phyloP scores from a whole-genome alignment of 2,888 invertebrate species.

The Allolobophora icterica region DNA sequence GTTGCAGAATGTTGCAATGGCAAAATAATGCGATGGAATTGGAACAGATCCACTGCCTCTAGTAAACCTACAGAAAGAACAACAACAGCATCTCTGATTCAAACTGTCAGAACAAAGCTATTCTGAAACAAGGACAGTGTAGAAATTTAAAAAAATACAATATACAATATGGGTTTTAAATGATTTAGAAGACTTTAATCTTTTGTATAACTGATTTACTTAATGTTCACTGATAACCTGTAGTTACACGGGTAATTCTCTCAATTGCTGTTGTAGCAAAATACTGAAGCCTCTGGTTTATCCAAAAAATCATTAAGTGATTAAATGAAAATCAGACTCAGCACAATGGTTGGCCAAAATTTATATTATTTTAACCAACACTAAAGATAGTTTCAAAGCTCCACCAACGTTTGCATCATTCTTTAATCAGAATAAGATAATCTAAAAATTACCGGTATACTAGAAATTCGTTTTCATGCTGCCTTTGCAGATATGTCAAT shows the following conservation, averaged over 20 bases:
- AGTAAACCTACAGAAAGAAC: slow-evolving; percentile 29
- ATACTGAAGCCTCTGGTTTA: neutral
- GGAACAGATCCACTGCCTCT: slow-evolving; percentile 45
- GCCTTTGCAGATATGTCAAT: no score
- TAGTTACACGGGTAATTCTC: neutral
- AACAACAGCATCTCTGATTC: neutral
- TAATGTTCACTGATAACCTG: neutral
- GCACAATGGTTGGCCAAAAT: no score
- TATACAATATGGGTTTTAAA: neutral
- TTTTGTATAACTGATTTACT: neutral
- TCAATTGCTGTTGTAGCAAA: neutral
- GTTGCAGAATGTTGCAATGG: slow-evolving; percentile 51
- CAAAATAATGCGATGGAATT: slow-evolving; percentile 56
- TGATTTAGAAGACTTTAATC: neutral
- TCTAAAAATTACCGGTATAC: no score
- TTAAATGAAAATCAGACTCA: neutral
- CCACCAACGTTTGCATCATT: no score
- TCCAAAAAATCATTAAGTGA: neutral
- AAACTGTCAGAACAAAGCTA: neutral
- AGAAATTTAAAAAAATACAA: neutral
- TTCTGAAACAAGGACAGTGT: neutral
- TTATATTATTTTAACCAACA: no score
- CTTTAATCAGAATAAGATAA: no score
- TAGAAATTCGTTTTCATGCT: no score
- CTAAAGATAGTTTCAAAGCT: no score